These are phyloP conservation scores for Nemotelus pantherinus DNA, from an alignment of 2,888 invertebrate genomes.

Conservation along the genomic window DNA sequence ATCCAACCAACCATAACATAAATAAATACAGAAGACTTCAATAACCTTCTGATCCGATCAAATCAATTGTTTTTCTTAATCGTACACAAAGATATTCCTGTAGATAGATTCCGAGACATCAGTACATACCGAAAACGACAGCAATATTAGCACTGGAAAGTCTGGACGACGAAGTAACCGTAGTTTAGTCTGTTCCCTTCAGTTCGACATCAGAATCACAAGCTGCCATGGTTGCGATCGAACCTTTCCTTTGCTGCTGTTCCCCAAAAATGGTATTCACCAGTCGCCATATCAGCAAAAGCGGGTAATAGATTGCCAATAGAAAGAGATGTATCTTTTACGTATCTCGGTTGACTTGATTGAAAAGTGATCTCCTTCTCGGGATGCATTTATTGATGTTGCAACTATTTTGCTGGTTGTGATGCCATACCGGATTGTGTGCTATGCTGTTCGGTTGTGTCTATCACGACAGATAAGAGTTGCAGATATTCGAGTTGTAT, in stretches of 20 bases:
- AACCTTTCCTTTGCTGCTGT: not conserved
- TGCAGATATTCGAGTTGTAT: constrained; percentile 30
- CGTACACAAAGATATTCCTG: constrained; percentile 29
- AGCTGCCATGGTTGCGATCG: too few species aligned
- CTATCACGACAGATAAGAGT: constrained; percentile 30
- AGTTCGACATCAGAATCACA: too few species aligned
- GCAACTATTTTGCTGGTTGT: constrained; percentile 18
- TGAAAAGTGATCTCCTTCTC: constrained; percentile 43
- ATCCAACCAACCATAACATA: too few species aligned
- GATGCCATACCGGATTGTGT: not conserved
- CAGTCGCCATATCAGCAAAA: constrained; percentile 38
- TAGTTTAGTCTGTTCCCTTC: too few species aligned
- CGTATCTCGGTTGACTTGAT: constrained; percentile 31
- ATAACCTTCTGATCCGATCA: not conserved
- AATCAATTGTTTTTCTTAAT: constrained; percentile 18
- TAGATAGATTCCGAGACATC: not conserved
- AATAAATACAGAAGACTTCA: too few species aligned
- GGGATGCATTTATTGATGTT: constrained; percentile 44
- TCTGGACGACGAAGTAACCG: too few species aligned
- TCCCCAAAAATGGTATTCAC: constrained; percentile 43
- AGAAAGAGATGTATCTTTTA: constrained; percentile 43
- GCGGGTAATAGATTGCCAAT: constrained; percentile 31
- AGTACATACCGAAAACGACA: too few species aligned
- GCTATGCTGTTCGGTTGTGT: constrained; percentile 1
- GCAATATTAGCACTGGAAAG: too few species aligned